phyloP scores from a whole-genome alignment of 2,888 invertebrate species.

The Amblyjoppa fuscipennis region DNA sequence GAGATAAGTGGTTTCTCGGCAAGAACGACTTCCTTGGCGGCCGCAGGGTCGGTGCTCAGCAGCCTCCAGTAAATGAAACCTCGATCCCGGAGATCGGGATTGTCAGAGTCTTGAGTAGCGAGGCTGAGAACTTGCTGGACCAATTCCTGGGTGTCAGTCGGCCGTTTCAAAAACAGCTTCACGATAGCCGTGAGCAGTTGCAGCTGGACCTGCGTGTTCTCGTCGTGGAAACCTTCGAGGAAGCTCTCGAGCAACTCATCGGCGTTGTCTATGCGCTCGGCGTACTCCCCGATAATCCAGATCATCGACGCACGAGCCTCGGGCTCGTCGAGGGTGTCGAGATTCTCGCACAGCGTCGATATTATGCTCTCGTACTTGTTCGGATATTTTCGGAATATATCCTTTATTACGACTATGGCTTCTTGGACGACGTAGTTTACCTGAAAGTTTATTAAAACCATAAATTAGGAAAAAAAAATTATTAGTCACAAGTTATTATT shows the following conservation, averaged over 20 bases:
- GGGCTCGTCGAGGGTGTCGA: constrained; percentile 99
- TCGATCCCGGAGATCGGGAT: constrained; percentile 98
- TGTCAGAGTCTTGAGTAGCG: constrained; percentile 97
- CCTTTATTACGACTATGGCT: constrained; percentile 99
- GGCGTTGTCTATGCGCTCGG: constrained; percentile 99
- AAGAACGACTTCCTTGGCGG: constrained; percentile 99
- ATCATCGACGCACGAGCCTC: constrained; percentile 99
- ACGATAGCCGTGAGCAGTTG: constrained; percentile 99
- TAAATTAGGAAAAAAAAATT: not conserved
- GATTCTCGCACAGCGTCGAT: constrained; percentile 98
- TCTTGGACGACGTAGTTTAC: constrained; percentile 99
- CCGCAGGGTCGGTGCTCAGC: constrained; percentile 99
- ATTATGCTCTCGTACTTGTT: constrained; percentile 99
- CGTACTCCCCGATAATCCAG: constrained; percentile 98
- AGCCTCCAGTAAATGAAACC: constrained; percentile 99
- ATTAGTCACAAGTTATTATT: not conserved
- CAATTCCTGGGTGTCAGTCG: constrained; percentile 98
- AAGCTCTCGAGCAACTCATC: constrained; percentile 99
- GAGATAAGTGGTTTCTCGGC: constrained; percentile 99
- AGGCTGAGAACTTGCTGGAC: constrained; percentile 98
- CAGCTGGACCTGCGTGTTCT: constrained; percentile 98
- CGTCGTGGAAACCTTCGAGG: constrained; percentile 98
- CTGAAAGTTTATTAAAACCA: constrained; percentile 73
- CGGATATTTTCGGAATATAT: constrained; percentile 98
- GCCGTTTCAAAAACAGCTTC: constrained; percentile 98